Percentiles rank a stretch among this genome's conserved stretches.
These are phyloP conservation scores for Calliphora vomitoria DNA, from an alignment of 2,888 invertebrate genomes.

Conservation along the genomic window DNA sequence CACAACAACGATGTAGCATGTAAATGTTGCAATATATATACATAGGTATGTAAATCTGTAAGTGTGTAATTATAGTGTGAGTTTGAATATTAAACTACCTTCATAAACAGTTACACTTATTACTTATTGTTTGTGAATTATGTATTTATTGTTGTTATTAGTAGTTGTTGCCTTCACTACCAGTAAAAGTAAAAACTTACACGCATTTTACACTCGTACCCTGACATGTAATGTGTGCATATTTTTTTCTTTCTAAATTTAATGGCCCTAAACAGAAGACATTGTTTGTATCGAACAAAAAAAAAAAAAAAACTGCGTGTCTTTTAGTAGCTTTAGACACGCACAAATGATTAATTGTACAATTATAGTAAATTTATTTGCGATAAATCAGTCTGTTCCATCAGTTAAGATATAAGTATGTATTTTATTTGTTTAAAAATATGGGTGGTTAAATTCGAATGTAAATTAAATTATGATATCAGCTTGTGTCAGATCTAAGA, in stretches of 20 bases:
- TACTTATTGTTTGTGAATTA: conserved; percentile 63
- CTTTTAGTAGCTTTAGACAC: conserved; percentile 65
- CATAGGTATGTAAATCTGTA: not conserved
- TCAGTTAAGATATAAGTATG: conserved; percentile 28
- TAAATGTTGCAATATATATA: not conserved
- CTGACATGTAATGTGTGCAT: not conserved
- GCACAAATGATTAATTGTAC: conserved; percentile 79
- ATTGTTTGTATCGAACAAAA: not conserved
- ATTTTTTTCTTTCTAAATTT: conserved; percentile 15
- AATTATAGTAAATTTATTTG: conserved; percentile 81
- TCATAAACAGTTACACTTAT: conserved; percentile 57
- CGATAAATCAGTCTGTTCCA: conserved; percentile 79
- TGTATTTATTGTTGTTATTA: conserved; percentile 47
- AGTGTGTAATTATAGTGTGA: not conserved
- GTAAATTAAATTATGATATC: not conserved
- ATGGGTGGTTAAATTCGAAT: not conserved
- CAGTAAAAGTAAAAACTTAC: not conserved
- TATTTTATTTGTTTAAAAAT: not conserved
- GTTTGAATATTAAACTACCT: conserved; percentile 51
- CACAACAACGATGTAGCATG: not conserved
- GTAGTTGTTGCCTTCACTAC: conserved; percentile 14
- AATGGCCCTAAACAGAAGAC: conserved; percentile 33
- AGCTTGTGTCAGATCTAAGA: too few species aligned
- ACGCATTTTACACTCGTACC: conserved; percentile 44
- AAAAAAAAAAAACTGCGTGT: conserved; percentile 15